Percentiles rank a stretch among this genome's conserved stretches.
Evolutionary conservation across 2,113 vertebrate genomes (phyloP).

Genomic region (Anarrhichthys ocellatus): DNA sequence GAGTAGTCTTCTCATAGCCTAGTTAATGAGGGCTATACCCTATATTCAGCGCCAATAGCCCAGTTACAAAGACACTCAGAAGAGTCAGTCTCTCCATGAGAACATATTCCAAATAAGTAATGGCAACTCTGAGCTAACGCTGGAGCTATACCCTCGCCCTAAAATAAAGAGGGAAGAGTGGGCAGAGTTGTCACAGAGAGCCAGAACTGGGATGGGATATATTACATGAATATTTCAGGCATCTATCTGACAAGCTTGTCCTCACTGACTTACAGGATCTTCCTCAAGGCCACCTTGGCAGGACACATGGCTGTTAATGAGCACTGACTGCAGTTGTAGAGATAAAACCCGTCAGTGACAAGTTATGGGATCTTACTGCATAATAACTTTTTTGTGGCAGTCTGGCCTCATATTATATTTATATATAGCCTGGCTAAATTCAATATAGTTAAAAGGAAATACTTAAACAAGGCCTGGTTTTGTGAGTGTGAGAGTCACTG

Average conservation of each 20-base stretch:
- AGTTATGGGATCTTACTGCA: slow-evolving; percentile 16
- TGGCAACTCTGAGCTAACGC: slow-evolving; percentile 70
- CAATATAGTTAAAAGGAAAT: background rate
- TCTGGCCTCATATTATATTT: background rate
- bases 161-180: slow-evolving; percentile 55
- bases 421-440: background rate
- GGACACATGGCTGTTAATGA: slow-evolving; percentile 52
- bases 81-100: slow-evolving; percentile 67
- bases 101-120: slow-evolving; percentile 68
- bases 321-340: slow-evolving; percentile 22
- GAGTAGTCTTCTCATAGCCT: slow-evolving; percentile 59
- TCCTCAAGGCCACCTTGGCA: slow-evolving; percentile 55
- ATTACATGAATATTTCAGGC: slow-evolving; percentile 67
- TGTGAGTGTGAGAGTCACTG: slow-evolving; percentile 1
- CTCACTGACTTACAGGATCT: slow-evolving; percentile 49
- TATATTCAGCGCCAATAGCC: slow-evolving; percentile 77
- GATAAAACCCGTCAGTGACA: slow-evolving; percentile 13
- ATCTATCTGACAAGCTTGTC: slow-evolving; percentile 54
- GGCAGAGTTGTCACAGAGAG: slow-evolving; percentile 44
- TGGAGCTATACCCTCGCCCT: slow-evolving; percentile 40
- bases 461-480: background rate
- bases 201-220: slow-evolving; percentile 49
- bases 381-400: slow-evolving; percentile 20
- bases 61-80: slow-evolving; percentile 74
- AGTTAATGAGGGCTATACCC: slow-evolving; percentile 72